Conservation (phyloP, 2,888 invertebrate species). For the Caenorhabditis macrosperma region DNA sequence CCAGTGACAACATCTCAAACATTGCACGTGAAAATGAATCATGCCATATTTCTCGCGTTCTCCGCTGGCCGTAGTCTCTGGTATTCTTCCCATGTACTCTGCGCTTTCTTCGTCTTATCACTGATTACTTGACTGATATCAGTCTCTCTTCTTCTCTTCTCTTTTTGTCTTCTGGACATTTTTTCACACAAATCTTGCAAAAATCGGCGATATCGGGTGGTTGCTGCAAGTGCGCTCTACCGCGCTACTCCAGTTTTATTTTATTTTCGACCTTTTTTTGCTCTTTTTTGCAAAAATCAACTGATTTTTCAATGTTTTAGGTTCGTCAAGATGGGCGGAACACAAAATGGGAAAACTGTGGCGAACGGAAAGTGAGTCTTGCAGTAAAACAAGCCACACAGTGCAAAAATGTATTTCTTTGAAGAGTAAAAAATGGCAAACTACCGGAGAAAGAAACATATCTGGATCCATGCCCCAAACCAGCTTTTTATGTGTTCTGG, state of each 20-base stretch:
- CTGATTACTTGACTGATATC: conserved; percentile 46
- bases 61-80: conserved; percentile 28
- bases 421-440: conserved; percentile 28
- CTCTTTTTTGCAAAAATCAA: background rate
- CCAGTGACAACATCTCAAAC: background rate
- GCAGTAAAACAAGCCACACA: background rate
- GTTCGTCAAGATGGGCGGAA: conserved; percentile 45
- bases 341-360: conserved; percentile 50
- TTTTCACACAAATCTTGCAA: conserved; percentile 11
- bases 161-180: background rate
- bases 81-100: conserved; percentile 44
- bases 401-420: background rate
- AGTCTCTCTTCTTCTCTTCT: conserved; percentile 11
- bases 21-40: conserved; percentile 54
- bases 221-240: conserved; percentile 32
- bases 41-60: conserved; percentile 44
- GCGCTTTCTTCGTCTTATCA: conserved; percentile 19
- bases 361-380: conserved; percentile 22
- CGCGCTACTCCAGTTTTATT: conserved; percentile 6
- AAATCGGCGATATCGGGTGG: background rate
- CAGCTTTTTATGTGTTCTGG: conserved; percentile 60
- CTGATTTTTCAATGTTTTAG: conserved; percentile 23
- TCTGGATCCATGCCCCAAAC: conserved; percentile 48
- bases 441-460: conserved; percentile 8
- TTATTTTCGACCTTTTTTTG: conserved; percentile 9